Conservation (phyloP, 2,797 vertebrate genomes). For the Crenichthys baileyi region DNA sequence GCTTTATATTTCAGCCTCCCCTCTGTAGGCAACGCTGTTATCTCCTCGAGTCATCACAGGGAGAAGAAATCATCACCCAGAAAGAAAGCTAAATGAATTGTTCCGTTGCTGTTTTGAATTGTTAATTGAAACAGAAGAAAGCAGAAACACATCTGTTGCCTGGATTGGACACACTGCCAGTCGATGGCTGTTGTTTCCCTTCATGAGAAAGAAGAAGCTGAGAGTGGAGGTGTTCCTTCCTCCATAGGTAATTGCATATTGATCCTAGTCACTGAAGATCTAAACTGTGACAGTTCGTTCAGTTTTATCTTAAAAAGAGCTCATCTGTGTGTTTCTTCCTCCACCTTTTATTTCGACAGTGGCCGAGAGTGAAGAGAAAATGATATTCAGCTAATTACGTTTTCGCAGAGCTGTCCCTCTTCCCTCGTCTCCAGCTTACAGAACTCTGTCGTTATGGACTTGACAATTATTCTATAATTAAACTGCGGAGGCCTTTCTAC, state of each 20-base stretch:
- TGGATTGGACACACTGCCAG: conserved; percentile 11
- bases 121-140: conserved; percentile 40
- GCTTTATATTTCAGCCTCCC: conserved; percentile 22
- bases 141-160: conserved; percentile 15
- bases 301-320: conserved; percentile 67
- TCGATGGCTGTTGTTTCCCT: conserved; percentile 33
- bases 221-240: conserved; percentile 52
- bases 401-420: conserved; percentile 63
- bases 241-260: conserved; percentile 77
- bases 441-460: conserved; percentile 69
- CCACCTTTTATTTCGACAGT: conserved; percentile 46
- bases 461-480: conserved; percentile 78
- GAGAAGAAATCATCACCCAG: not conserved
- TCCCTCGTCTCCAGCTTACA: conserved; percentile 61
- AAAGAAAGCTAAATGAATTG: conserved; percentile 27
- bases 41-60: conserved; percentile 17
- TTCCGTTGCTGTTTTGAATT: conserved; percentile 1
- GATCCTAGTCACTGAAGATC: conserved; percentile 70
- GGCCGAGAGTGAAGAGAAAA: conserved; percentile 46
- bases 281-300: conserved; percentile 67
- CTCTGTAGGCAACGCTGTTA: conserved; percentile 9
- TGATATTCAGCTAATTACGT: conserved; percentile 77
- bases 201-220: conserved; percentile 51
- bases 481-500: conserved; percentile 67
- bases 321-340: conserved; percentile 44